Evolutionary conservation across 2,113 vertebrate genomes (phyloP).

Genomic region (Smithornis capensis): DNA sequence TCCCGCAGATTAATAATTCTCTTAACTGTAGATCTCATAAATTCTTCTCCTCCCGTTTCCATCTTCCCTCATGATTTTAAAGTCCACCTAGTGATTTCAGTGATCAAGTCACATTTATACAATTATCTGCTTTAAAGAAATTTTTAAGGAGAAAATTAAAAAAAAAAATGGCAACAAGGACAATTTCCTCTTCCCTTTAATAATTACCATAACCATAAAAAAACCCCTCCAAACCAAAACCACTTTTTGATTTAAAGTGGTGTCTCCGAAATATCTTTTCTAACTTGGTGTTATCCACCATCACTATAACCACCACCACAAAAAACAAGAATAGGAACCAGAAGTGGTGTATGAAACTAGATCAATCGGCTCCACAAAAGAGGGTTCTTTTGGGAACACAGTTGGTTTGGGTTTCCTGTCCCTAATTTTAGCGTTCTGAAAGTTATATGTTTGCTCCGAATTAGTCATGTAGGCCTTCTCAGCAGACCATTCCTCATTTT

Average conservation of each 20-base stretch:
- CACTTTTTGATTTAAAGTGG: not conserved
- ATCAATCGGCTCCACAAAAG: not conserved
- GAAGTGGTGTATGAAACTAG: not conserved
- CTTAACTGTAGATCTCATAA: conserved; percentile 50
- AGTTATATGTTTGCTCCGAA: not conserved
- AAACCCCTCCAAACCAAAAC: not conserved
- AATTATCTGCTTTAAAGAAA: conserved; percentile 44
- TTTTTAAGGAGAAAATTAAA: conserved; percentile 29
- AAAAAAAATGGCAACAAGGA: conserved; percentile 1
- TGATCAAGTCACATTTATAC: conserved; percentile 33
- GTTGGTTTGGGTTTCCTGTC: not conserved
- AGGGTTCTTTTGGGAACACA: not conserved
- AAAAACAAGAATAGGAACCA: not conserved
- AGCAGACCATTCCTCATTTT: not conserved
- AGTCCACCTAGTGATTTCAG: conserved; percentile 46
- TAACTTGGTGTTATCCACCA: not conserved
- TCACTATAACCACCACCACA: not conserved
- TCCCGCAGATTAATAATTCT: conserved; percentile 64
- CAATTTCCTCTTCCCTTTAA: conserved; percentile 3
- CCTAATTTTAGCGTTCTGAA: not conserved
- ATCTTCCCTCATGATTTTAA: conserved; percentile 27
- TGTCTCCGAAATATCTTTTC: conserved; percentile 21
- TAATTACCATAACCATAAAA: not conserved
- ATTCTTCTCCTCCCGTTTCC: conserved; percentile 43
- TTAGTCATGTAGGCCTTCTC: not conserved